phyloP scores from a whole-genome alignment of 2,113 vertebrate genomes.

The Gila orcuttii region DNA sequence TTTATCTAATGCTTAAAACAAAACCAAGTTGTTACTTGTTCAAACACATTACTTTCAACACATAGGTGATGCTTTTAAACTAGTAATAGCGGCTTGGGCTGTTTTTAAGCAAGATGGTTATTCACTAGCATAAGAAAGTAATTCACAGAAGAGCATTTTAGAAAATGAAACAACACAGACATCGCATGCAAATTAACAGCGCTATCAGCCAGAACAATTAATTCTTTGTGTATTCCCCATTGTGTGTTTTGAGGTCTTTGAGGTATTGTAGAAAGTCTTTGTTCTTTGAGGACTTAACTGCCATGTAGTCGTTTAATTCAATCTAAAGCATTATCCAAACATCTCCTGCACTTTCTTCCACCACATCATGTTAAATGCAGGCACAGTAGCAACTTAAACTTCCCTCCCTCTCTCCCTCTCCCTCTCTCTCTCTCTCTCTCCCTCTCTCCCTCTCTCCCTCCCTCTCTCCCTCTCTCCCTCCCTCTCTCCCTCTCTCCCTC shows the following conservation, averaged over 20 bases:
- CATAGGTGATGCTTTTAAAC: background rate
- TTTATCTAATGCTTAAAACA: constrained; percentile 3
- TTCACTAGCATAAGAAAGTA: background rate
- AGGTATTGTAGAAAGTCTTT: background rate
- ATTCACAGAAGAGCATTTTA: background rate
- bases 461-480: background rate
- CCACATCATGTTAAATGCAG: background rate
- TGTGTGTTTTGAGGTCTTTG: background rate
- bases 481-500: background rate
- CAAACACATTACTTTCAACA: background rate
- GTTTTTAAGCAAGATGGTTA: background rate
- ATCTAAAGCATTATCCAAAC: constrained; percentile 1
- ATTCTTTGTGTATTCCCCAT: background rate
- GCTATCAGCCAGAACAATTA: background rate
- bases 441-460: background rate
- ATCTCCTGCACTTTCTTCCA: background rate
- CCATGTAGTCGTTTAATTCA: background rate
- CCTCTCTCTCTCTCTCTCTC: constrained; percentile 7
- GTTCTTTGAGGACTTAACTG: background rate
- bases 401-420: background rate
- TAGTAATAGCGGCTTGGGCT: background rate
- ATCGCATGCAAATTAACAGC: background rate
- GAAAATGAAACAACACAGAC: background rate
- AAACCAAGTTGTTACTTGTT: background rate
- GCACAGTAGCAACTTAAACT: background rate